phyloP scores from a whole-genome alignment of 2,888 invertebrate genomes.

The Xestia sexstrigata region DNA sequence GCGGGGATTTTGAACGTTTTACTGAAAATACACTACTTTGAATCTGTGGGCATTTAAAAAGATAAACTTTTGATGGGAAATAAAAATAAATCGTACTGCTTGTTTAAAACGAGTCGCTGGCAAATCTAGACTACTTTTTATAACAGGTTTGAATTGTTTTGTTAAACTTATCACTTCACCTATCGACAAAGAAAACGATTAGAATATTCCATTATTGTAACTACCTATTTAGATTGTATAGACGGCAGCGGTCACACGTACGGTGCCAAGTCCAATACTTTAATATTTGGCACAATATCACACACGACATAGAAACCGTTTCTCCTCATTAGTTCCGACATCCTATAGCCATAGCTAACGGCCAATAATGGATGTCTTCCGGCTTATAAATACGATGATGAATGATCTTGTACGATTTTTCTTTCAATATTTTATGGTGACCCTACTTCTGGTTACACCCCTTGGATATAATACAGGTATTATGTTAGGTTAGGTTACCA shows the following conservation, averaged over 20 bases:
- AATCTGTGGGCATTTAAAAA: conserved; percentile 12
- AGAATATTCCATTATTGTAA: neutral
- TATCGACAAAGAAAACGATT: neutral
- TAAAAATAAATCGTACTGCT: neutral
- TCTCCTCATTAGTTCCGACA: conserved; percentile 57
- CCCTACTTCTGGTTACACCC: conserved; percentile 34
- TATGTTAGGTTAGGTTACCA: neutral
- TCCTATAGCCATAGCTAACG: conserved; percentile 44
- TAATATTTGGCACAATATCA: conserved; percentile 39
- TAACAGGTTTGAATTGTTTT: neutral
- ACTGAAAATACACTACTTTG: conserved; percentile 13
- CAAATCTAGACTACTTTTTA: neutral
- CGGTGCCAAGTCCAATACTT: conserved; percentile 13
- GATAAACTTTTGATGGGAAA: neutral
- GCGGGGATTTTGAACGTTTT: conserved; percentile 2
- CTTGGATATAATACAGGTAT: neutral
- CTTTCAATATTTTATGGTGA: conserved; percentile 40
- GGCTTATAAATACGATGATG: conserved; percentile 57
- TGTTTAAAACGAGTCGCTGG: neutral
- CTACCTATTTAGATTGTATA: neutral
- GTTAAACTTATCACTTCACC: neutral
- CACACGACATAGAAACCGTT: conserved; percentile 42
- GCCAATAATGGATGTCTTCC: conserved; percentile 51
- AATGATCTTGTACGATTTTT: conserved; percentile 45
- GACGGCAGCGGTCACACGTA: conserved; percentile 10